Evolutionary conservation across 2,888 invertebrate species (phyloP), one percentile per base, ranked within the genome.

Genomic region (Tenthredo mesomela): DNA sequence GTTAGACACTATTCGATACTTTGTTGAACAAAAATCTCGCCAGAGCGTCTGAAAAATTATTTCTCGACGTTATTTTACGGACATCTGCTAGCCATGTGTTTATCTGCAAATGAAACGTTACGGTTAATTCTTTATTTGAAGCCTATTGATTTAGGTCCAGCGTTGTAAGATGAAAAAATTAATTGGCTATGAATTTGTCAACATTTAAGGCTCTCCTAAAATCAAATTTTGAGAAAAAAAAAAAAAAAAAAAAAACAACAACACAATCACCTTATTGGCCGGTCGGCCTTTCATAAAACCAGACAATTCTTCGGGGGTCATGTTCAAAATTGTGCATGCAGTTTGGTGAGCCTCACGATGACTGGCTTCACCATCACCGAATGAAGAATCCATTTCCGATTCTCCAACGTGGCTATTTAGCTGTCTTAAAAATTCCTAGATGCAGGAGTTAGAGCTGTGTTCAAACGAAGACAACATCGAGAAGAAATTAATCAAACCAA

Each of bases 251-350:
- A 29, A 15, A 15, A 1, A 77, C n/a, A n/a, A n/a, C n/a, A 54
- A 29, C 1, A 3, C 33, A 40, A 80, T 80, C 40, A 80, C 80
- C 61, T 80, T 80, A 21, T 80, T 40, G n/a, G 83, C 9, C 10
- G 87, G n/a, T 58, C 82, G 85, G 43, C 86, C 88, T 37, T 88
- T 88, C 65, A 90, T 87, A 33, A 90, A 88, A 43, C 87, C 87
- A 10, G 88, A 87, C 18, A 90, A 84, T 84, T 90, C 87, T 29
- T 86, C 86, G 4, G 88, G 90, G n/a, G 90, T 89, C 84, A 90
- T 89, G 43, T 90, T 90, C 47, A 90, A 87, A 86, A 90, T 90
- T 73, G 87, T 85, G 43, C 90, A 89, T 4, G 89, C 89, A n/a
- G 89, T 88, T 85, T 89, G 86, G 18, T 88, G 87, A 21, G 89